Conservation (phyloP, 1,140 invertebrate species). For the Zaprionus vittiger region DNA sequence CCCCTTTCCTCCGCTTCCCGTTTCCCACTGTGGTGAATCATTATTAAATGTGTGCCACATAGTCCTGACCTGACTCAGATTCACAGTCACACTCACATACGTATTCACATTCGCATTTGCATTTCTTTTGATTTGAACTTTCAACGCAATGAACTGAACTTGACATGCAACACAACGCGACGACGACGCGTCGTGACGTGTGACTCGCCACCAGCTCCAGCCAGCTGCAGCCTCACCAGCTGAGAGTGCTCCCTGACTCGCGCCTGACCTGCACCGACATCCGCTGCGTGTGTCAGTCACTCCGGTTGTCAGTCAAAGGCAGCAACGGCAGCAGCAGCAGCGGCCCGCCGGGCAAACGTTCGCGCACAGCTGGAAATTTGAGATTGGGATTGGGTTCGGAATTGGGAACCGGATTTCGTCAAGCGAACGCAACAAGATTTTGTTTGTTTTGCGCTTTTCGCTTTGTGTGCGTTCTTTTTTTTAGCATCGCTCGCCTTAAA, state of each 20-base stretch:
- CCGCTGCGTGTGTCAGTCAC: constrained; percentile 71
- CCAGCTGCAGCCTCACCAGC: not conserved
- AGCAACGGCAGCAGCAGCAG: constrained; percentile 22
- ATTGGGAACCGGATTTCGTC: constrained; percentile 66
- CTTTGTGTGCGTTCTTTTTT: constrained; percentile 20
- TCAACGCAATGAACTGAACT: constrained; percentile 65
- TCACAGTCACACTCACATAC: not conserved
- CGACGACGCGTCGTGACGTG: constrained; percentile 11
- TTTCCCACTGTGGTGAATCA: constrained; percentile 25
- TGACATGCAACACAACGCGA: constrained; percentile 39
- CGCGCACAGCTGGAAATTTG: constrained; percentile 62
- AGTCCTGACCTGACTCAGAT: constrained; percentile 29
- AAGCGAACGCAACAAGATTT: constrained; percentile 25
- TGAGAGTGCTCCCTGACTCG: not conserved
- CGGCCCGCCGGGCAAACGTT: constrained; percentile 35
- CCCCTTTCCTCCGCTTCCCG: not conserved
- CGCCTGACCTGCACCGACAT: constrained; percentile 56
- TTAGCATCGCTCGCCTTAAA: constrained; percentile 66
- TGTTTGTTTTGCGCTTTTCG: not conserved
- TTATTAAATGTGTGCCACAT: constrained; percentile 70
- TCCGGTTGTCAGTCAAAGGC: constrained; percentile 44
- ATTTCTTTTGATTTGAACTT: constrained; percentile 56
- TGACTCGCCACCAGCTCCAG: constrained; percentile 14
- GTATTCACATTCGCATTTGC: constrained; percentile 25
- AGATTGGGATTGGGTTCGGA: constrained; percentile 26